Evolutionary conservation across 2,113 vertebrate species (phyloP).

Genomic region (Oplegnathus fasciatus): DNA sequence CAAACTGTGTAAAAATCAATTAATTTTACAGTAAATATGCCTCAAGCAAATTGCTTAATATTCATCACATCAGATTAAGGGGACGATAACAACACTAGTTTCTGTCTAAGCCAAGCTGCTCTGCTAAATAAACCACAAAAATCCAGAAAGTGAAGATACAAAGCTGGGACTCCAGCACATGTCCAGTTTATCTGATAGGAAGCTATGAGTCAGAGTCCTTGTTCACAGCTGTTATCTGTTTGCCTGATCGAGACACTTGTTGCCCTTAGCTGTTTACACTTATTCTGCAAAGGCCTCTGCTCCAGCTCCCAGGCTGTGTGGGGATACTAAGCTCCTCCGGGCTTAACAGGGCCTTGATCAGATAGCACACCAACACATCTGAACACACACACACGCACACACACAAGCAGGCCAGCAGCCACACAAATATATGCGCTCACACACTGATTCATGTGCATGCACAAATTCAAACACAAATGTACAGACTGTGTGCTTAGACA

Average conservation of each 20-base stretch:
- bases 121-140: constrained; percentile 5
- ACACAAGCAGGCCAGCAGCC: constrained; percentile 16
- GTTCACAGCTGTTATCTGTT: constrained; percentile 78
- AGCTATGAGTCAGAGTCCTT: constrained; percentile 65
- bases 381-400: constrained; percentile 28
- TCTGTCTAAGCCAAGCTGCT: constrained; percentile 20
- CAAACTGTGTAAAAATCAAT: neutral
- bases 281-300: constrained; percentile 68
- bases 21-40: neutral
- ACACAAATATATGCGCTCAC: neutral
- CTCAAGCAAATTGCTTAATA: constrained; percentile 21
- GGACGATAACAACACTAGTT: neutral
- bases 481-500: neutral
- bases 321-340: constrained; percentile 51
- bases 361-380: constrained; percentile 59
- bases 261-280: constrained; percentile 82
- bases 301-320: constrained; percentile 57
- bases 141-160: constrained; percentile 20
- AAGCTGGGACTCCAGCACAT: constrained; percentile 34
- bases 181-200: constrained; percentile 74
- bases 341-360: constrained; percentile 67
- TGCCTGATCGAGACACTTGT: constrained; percentile 70
- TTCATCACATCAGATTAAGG: constrained; percentile 11
- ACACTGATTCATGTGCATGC: neutral
- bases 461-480: constrained; percentile 23